Base-by-base conservation (phyloP, 2,113 vertebrate genomes). In the Cyprinodon brontotheroides region DNA sequence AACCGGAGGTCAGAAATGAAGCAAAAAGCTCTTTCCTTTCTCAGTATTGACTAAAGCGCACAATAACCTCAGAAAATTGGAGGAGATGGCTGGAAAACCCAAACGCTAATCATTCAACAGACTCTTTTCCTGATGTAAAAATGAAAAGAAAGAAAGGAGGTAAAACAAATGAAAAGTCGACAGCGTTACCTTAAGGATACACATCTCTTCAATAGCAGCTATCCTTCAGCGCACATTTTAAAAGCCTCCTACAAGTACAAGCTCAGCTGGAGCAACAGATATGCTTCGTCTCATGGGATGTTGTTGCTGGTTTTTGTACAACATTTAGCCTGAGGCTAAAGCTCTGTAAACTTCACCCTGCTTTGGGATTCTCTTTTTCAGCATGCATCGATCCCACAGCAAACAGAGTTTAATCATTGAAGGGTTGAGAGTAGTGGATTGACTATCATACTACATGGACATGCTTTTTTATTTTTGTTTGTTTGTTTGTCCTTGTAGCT, bases 271-370 rank as follows among this genome's bases (percentile, higher is more conserved):
- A 92, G 89, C 88, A 92, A 89, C 86, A 90, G 90, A 93, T 89
- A 90, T 65, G 65, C 84, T 82, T 91, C 90, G 89, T 92, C 92
- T 93, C 90, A 14, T 69, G 91, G 91, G 92, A 93, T 86, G 90
- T 86, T 90, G 90, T 90, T 92, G 88, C 88, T 92, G 91, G 79
- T 90, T 92, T 93, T 91, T 91, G 89, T 92, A 93, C 91, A 92
- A 92, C 91, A 92, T 92, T 91, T 89, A 91, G 91, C 91, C 90
- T 59, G 15, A 84, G 91, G 92, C 91, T 88, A 87, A 91, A 89
- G 86, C 90, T 91, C 90, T 91, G 88, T 92, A 92, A 92, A 92
- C 89, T 92, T 92, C 89, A 87, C 86, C 78, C 86, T 92, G 91
- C 89, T 89, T 89, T 92, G 88, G 87, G 86, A 92, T 90, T 89